These are phyloP conservation scores for Hephaestus fuliginosus DNA, from an alignment of 2,797 vertebrate species.

Conservation along the genomic window DNA sequence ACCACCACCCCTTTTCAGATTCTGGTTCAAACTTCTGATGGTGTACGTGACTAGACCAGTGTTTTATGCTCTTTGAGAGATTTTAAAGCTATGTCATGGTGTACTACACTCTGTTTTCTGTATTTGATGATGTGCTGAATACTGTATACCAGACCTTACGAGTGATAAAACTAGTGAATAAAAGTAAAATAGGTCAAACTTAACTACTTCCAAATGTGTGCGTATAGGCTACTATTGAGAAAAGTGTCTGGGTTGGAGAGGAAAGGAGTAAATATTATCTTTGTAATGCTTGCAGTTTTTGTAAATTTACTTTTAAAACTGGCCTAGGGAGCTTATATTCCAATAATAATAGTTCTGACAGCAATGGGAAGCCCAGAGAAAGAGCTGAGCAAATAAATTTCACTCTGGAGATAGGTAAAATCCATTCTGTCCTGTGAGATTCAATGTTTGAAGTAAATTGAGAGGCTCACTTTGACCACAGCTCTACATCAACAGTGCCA, in stretches of 20 bases:
- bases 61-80: background rate
- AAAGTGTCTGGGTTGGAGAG: background rate
- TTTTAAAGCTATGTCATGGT: background rate
- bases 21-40: background rate
- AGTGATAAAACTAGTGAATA: background rate
- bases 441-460: background rate
- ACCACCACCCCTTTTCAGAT: background rate
- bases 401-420: slow-evolving; percentile 1
- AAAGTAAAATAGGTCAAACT: background rate
- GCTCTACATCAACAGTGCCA: slow-evolving; percentile 58
- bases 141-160: background rate
- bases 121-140: background rate
- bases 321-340: background rate
- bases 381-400: slow-evolving; percentile 4
- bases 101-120: background rate
- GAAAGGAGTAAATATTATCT: background rate
- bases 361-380: background rate
- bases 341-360: background rate
- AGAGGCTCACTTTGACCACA: background rate
- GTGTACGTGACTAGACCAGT: background rate
- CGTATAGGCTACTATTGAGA: background rate
- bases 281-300: background rate
- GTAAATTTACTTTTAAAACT: background rate
- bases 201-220: background rate
- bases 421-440: background rate